phyloP scores from a whole-genome alignment of 2,888 invertebrate species.

The Melanostoma scalare region DNA sequence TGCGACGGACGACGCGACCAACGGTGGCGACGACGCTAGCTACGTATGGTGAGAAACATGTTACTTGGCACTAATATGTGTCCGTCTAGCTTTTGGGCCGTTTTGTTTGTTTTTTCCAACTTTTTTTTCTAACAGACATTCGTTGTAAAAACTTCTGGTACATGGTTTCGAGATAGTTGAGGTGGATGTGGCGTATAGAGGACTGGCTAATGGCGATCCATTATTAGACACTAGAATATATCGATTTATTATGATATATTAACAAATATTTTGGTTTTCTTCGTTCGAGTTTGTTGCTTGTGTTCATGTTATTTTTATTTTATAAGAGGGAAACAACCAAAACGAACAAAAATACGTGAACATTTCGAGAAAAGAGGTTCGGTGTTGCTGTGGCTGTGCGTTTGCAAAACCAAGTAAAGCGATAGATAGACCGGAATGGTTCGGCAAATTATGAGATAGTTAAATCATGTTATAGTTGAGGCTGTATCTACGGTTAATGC shows the following conservation, averaged over 20 bases:
- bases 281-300: constrained; percentile 7
- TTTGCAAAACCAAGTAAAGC: constrained; percentile 11
- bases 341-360: constrained; percentile 6
- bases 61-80: constrained; percentile 54
- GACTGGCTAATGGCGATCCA: constrained; percentile 62
- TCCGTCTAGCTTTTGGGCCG: constrained; percentile 27
- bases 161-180: constrained; percentile 43
- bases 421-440: constrained; percentile 22
- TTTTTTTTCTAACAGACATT: constrained; percentile 34
- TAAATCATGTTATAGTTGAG: constrained; percentile 66
- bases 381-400: constrained; percentile 4
- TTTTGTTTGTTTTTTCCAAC: not conserved
- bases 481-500: constrained; percentile 67
- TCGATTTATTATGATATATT: constrained; percentile 72
- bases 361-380: constrained; percentile 43
- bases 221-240: constrained; percentile 68
- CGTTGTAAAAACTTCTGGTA: constrained; percentile 36
- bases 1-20: not conserved
- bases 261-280: constrained; percentile 38
- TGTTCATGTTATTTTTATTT: constrained; percentile 28
- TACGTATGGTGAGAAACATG: constrained; percentile 63
- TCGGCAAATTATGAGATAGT: constrained; percentile 72
- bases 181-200: constrained; percentile 11
- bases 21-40: constrained; percentile 15
- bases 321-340: constrained; percentile 14